Base-by-base conservation (phyloP, 1,140 invertebrate genomes). In the Euschistus heros region DNA sequence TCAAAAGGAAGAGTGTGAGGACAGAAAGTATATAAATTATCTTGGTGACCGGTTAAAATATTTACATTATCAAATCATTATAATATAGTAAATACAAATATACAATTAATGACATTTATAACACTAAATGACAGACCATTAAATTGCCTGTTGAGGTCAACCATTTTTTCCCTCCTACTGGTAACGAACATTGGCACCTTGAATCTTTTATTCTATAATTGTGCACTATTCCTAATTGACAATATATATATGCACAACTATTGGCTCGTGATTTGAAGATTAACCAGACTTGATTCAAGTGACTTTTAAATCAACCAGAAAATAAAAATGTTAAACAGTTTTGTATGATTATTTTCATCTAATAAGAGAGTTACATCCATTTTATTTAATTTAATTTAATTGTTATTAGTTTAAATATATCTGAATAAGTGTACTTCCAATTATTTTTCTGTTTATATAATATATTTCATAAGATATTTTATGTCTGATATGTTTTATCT, bases 181-280 rank as follows among this genome's bases (percentile, higher is more conserved):
- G 54, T 57, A 57, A 57, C 54, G 24, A 57, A 26, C 24, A 57
- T 57, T 57, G 54, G 54, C 54, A 57, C 54, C 54, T 57, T 57
- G 54, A 57, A 57, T 57, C 54, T 26, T 57, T 22, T 24, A 1
- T 57, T 22, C 24, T 57, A 57, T 26, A 24, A 57, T 57, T 57
- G 24, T 57, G 18, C 20, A 17, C 10, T 24, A 24, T 24, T 57
- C 24, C 54, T 57, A 57, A 57, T 57, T 57, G 54, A 57, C 54
- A 26, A 24, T 57, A 57, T 57, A 57, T 26, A 18, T 10, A 27
- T 57, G 47, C 47, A 50, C 47, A 50, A 20, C 47, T 50, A 50
- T 50, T 18, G 22, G 22, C 22, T 50, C 22, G 5, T 17, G 22
- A 50, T 22, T 50, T 50, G 47, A 50, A 37, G 47, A 50, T n/a